A percentile compares a stretch with the other conserved stretches of the same genome.
These are phyloP conservation scores for Danionella dracula DNA, from an alignment of 2,797 vertebrate species.

Conservation along the genomic window DNA sequence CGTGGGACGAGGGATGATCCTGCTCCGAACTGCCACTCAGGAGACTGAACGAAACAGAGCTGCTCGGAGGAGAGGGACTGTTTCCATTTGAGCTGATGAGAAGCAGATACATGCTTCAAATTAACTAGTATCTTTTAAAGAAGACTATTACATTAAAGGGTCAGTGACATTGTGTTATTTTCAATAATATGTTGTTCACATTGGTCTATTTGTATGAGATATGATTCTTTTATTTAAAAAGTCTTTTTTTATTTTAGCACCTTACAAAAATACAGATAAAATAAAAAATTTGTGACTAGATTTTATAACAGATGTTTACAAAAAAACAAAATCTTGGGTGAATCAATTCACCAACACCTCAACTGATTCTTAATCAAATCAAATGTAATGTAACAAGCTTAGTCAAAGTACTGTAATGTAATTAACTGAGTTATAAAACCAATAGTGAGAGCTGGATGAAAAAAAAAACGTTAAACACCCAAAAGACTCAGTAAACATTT, in stretches of 20 bases:
- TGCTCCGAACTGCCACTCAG: slow-evolving; percentile 70
- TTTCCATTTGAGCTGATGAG: slow-evolving; percentile 67
- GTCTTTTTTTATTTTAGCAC: no score
- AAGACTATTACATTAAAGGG: no score
- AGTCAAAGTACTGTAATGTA: background rate
- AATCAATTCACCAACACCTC: background rate
- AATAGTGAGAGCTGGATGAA: background rate
- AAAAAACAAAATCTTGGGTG: background rate
- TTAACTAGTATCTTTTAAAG: background rate
- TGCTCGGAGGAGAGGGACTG: slow-evolving; percentile 70
- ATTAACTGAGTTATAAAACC: background rate
- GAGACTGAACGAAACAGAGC: slow-evolving; percentile 70
- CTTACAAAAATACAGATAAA: background rate
- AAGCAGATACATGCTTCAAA: background rate
- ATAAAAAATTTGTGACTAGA: no score
- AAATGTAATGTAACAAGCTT: background rate
- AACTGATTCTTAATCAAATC: background rate
- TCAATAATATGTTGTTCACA: no score
- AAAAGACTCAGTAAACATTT: no score
- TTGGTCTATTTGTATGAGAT: no score
- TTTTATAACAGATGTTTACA: no score
- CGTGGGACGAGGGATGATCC: slow-evolving; percentile 69
- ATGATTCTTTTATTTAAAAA: no score
- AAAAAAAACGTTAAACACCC: no score
- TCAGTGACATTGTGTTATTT: no score